Base-by-base conservation (phyloP, 2,797 vertebrate species). In the Euthynnus affinis region DNA sequence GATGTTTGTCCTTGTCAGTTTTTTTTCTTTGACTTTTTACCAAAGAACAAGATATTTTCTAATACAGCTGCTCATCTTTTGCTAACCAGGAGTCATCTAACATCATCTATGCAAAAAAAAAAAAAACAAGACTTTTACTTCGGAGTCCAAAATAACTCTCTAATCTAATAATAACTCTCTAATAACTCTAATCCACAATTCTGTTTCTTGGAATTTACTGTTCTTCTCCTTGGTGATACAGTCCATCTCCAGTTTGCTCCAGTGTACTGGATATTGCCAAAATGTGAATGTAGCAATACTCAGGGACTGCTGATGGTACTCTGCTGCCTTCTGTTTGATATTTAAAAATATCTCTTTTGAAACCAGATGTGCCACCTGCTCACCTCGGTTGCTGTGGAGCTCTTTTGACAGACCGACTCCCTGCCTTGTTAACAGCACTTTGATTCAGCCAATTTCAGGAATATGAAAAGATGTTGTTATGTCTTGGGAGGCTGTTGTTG, bases 321-420 rank as follows among this genome's bases (percentile, higher is more conserved):
- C 52, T 48, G 64, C 86, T 83, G 76, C 81, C 71, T 82, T 62
- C 84, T 74, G 78, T 85, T 65, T 74, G 59, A 86, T 71, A 76
- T 87, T 85, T 83, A 87, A 91, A 89, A 91, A 89, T 85, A 87
- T 83, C 71, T 87, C 75, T 71, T 88, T 88, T 88, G 81, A 87
- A 87, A 87, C 65, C 84, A 87, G 83, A 90, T 73, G 85, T 88
- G 88, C 83, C 87, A 75, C 78, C 88, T 83, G 85, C 90, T 88
- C 88, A 90, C 87, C 84, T 82, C 70, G 5, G 83, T 85, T 81
- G 85, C 88, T n/a, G 83, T 18, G 49, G 74, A 74, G 68, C 77
- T 87, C 82, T 61, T 88, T 76, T 85, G 85, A 90, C 84, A 84
- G 87, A 80, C 57, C 4, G 70, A 71, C 90, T 89, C 74, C 63